Evolutionary conservation across 2,888 invertebrate species (phyloP).

Genomic region (Trachelus iudaicus): DNA sequence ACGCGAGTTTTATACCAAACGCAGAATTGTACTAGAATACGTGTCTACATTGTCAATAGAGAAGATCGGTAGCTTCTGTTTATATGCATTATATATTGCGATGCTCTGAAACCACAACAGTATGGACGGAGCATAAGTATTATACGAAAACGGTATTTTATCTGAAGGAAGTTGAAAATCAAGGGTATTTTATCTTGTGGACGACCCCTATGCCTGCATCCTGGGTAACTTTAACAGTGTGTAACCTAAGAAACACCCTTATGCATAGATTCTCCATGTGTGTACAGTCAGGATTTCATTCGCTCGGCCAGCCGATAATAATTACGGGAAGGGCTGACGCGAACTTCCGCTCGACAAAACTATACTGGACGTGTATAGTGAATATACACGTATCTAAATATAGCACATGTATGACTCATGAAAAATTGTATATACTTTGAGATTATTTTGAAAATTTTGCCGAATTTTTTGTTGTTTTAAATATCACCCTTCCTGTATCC

Average conservation of each 20-base stretch:
- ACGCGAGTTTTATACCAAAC: background rate
- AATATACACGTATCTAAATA: background rate
- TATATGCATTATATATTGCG: background rate
- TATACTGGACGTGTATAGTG: background rate
- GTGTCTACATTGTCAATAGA: background rate
- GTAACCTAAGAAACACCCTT: background rate
- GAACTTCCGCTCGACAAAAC: constrained; percentile 34
- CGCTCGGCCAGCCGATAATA: background rate
- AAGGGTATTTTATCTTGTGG: background rate
- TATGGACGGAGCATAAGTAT: background rate
- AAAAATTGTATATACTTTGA: background rate
- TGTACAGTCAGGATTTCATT: background rate
- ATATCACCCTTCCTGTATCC: background rate
- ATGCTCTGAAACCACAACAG: background rate
- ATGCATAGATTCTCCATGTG: background rate
- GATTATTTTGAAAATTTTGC: background rate
- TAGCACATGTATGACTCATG: background rate
- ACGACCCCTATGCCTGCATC: background rate
- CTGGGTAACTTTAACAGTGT: background rate
- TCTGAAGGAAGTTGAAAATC: background rate
- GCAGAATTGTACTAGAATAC: background rate
- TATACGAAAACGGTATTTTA: background rate
- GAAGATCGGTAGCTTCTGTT: background rate
- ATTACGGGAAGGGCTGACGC: constrained; percentile 30
- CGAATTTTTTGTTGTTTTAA: no score